phyloP scores from a whole-genome alignment of 2,888 invertebrate species.

The Eulithis prunata region DNA sequence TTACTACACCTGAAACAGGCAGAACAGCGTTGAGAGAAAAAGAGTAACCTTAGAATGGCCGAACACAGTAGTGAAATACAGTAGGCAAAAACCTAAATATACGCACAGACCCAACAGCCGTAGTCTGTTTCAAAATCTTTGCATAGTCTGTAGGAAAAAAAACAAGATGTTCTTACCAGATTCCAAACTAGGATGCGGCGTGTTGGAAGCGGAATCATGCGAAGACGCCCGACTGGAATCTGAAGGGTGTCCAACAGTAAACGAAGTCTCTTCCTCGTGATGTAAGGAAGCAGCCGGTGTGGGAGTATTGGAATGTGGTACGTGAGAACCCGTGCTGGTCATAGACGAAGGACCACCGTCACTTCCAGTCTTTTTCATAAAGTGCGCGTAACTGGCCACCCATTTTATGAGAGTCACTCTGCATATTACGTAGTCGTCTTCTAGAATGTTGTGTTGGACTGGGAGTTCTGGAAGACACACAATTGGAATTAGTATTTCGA shows the following conservation, averaged over 20 bases:
- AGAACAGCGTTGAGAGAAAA: not conserved
- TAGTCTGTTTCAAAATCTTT: no score
- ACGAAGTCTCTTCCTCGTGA: conserved; percentile 80
- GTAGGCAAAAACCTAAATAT: no score
- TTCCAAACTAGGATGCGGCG: conserved; percentile 85
- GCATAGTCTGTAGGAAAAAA: no score
- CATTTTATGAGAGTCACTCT: conserved; percentile 95
- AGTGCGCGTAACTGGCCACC: conserved; percentile 93
- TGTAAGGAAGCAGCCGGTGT: conserved; percentile 71
- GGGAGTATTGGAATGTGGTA: conserved; percentile 69
- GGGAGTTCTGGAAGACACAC: conserved; percentile 86
- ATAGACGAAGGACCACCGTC: conserved; percentile 78
- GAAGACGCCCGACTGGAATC: conserved; percentile 80
- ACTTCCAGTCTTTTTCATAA: conserved; percentile 86
- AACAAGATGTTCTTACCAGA: conserved; percentile 71
- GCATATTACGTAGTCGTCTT: conserved; percentile 88
- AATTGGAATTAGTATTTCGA: not conserved
- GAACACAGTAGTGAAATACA: no score
- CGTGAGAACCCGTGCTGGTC: conserved; percentile 74
- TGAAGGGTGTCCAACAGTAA: conserved; percentile 76
- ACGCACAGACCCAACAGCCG: no score
- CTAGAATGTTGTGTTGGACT: conserved; percentile 88
- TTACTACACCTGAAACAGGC: conserved; percentile 51
- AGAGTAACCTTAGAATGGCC: no score
- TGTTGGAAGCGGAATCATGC: conserved; percentile 79